Base-by-base conservation (phyloP, 2,797 vertebrate genomes). In the Margarornis squamiger region DNA sequence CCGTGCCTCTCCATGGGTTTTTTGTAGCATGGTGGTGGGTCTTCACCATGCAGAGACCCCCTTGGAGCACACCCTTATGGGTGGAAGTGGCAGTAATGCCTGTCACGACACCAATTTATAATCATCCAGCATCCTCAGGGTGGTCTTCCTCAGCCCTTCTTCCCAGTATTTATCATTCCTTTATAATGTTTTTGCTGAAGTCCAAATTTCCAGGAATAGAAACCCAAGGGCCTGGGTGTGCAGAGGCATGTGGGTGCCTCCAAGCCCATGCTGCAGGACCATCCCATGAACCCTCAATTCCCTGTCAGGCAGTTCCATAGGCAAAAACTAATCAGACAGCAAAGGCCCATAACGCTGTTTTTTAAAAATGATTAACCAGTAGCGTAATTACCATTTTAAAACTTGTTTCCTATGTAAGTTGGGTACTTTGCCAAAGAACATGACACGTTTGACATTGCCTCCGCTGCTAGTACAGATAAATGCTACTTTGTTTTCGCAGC, bases 331-430 rank as follows among this genome's bases (percentile, higher is more conserved):
- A 81, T 71, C 67, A 76, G 45, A n/a, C 63, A 76, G 72, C 30
- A 10, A 66, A 90, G 73, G 45, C 70, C 48, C 3, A 0, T 55
- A 76, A 51, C 2, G 7, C 83, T 73, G 27, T 2, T 29, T 93
- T 82, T 91, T 1, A 45, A 88, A 92, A 96, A 95, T 95, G 24
- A 94, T 97, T 95, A 96, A 94, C 92, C 90, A 90, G 80, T 48
- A 85, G 61, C 0, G 2, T 93, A 95, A 94, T 96, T 95, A 90
- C 86, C 63, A 20, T 84, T 95, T 94, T 83, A 79, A 93, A 95
- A 90, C 61, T 74, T 2, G 4, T 92, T 96, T 90, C 86, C 75
- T 95, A 80, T 26, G 8, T 90, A 73, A 85, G 74, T 41, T 59
- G 84, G 77, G 83, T 94, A n/a, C 83, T 62, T 67, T 93, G 92